Evolutionary conservation across 2,797 vertebrate genomes (phyloP), one percentile per base, ranked within the genome.

Genomic region (Leptatherina wallacei): DNA sequence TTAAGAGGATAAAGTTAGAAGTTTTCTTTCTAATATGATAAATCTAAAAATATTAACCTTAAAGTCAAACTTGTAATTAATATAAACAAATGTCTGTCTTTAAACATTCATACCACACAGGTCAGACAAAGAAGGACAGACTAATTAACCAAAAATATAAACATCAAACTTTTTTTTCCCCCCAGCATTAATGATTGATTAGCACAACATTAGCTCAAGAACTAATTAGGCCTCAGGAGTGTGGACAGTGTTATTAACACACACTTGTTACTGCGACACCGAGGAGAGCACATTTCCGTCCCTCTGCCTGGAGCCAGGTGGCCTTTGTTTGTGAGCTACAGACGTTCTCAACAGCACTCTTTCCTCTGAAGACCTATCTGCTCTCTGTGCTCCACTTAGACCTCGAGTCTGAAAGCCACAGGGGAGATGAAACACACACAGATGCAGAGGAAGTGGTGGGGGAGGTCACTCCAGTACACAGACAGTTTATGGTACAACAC

Each of bases 401-500:
- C 89, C 91, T 84, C 32, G 80, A 89, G 88, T 88, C 81, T 91
- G 81, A 79, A 85, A 91, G 81, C 92, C 89, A 59, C 88, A 82
- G 78, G 90, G 91, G 91, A 91, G 86, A 88, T 63, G 82, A 89
- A 82, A 91, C 87, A 69, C 82, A 83, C 74, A 75, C 65, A 88
- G 68, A 82, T 80, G 79, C 81, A 88, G 88, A 93, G 93, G 94
- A 94, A 93, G 93, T 90, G 90, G 91, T 87, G 89, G 88, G 84
- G 80, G 86, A 94, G 93, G 92, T 92, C 91, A 93, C 80, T 88
- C 81, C n/a, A 75, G 88, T 85, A 77, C 89, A 89, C 71, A 90
- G 83, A 85, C 87, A 90, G 88, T 88, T 90, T 86, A 93, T 88
- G 90, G 78, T 90, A 90, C 85, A 87, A 88, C 91, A 90, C 83